phyloP scores from a whole-genome alignment of 2,113 vertebrate genomes.

The Chaenocephalus aceratus region DNA sequence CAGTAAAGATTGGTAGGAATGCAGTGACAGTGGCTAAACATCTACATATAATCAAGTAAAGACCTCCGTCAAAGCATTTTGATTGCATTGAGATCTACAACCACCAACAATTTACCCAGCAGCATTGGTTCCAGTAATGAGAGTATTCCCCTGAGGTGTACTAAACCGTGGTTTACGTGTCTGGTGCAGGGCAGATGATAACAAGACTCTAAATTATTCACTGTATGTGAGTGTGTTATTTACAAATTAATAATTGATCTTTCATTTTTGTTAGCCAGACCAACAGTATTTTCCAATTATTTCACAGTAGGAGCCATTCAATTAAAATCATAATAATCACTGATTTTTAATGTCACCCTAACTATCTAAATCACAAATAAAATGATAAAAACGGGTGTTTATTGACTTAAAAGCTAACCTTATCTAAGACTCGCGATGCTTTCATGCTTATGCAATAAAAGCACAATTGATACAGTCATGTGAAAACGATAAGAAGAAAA shows the following conservation, averaged over 20 bases:
- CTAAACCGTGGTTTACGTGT: slow-evolving; percentile 43
- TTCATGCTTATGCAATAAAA: slow-evolving; percentile 28
- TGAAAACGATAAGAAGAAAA: slow-evolving; percentile 10
- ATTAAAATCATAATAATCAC: neutral
- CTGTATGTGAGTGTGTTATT: slow-evolving; percentile 20
- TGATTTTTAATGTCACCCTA: neutral
- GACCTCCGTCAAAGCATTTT: slow-evolving; percentile 31
- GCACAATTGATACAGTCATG: slow-evolving; percentile 24
- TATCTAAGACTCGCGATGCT: neutral
- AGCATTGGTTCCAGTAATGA: neutral
- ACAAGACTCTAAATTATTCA: slow-evolving; percentile 54
- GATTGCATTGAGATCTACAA: slow-evolving; percentile 58
- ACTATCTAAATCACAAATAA: slow-evolving; percentile 1
- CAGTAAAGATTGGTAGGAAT: slow-evolving; percentile 25
- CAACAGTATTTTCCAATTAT: neutral
- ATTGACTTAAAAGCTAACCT: neutral
- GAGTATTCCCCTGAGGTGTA: slow-evolving; percentile 39
- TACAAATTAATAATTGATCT: slow-evolving; percentile 19
- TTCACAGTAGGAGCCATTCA: neutral
- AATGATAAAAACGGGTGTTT: neutral
- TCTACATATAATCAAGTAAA: slow-evolving; percentile 59
- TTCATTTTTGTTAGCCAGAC: neutral
- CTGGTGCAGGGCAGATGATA: slow-evolving; percentile 6
- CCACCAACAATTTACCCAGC: slow-evolving; percentile 13
- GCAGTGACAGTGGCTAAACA: slow-evolving; percentile 30